A percentile compares a stretch with the other conserved stretches of the same genome.
Conservation (phyloP, 2,888 invertebrate species). For the Pemphredon lugubris region DNA sequence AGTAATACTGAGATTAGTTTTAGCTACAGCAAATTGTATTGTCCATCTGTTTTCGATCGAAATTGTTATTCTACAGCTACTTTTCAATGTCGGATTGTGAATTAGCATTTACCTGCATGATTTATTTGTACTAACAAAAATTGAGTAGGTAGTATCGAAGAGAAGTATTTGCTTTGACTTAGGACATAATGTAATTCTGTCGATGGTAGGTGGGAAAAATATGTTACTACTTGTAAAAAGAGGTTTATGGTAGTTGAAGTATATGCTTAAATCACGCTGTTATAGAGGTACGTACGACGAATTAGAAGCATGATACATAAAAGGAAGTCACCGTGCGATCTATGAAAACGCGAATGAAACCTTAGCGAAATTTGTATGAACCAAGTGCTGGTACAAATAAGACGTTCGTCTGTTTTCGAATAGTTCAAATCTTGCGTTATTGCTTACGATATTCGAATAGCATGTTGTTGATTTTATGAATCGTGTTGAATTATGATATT, state of each 20-base stretch:
- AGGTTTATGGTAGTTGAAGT: constrained; percentile 50
- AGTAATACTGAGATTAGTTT: constrained; percentile 18
- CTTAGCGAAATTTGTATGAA: constrained; percentile 30
- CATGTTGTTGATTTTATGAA: not conserved
- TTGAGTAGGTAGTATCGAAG: constrained; percentile 12
- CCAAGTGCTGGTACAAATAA: constrained; percentile 22
- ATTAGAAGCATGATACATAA: constrained; percentile 48
- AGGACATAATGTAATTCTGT: constrained; percentile 47
- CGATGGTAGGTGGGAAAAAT: constrained; percentile 43
- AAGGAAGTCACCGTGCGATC: not conserved
- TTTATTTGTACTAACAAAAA: constrained; percentile 24
- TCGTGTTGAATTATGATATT: not conserved
- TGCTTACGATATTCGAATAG: not conserved
- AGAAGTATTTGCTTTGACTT: constrained; percentile 36
- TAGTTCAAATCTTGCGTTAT: not conserved
- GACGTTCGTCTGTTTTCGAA: constrained; percentile 13
- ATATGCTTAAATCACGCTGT: constrained; percentile 54
- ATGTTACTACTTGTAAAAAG: constrained; percentile 62
- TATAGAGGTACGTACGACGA: constrained; percentile 52
- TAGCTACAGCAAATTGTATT: constrained; percentile 5
- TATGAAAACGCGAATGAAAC: constrained; percentile 7
- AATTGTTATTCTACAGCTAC: constrained; percentile 1
- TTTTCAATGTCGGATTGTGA: not conserved
- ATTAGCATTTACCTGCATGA: constrained; percentile 17
- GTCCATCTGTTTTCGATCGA: constrained; percentile 9